Evolutionary conservation across 2,113 vertebrate species (phyloP).

Genomic region (Pomatorhinus ruficollis): DNA sequence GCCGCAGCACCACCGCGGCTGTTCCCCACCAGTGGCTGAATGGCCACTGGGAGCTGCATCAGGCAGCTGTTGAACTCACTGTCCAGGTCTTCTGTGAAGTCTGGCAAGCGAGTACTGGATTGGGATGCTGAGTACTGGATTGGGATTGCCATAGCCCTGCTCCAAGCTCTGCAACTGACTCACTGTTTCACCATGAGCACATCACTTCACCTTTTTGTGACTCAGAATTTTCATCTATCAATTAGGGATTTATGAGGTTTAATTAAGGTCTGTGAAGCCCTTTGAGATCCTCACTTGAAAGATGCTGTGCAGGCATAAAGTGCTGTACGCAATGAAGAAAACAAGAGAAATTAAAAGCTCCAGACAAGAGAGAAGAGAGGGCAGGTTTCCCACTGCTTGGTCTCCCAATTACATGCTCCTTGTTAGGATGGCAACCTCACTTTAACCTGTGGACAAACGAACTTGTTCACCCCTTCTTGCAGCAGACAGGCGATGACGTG

Average conservation of each 20-base stretch:
- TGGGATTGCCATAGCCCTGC: not conserved
- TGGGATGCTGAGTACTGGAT: not conserved
- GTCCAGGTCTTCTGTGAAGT: not conserved
- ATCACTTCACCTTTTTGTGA: conserved; percentile 28
- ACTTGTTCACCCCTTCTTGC: conserved; percentile 73
- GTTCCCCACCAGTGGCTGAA: accelerated
- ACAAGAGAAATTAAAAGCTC: conserved; percentile 49
- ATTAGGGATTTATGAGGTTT: conserved; percentile 48
- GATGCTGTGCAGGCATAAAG: conserved; percentile 49
- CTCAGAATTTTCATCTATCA: conserved; percentile 56
- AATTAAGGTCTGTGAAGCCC: conserved; percentile 53
- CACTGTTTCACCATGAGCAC: not conserved
- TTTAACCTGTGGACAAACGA: conserved; percentile 61
- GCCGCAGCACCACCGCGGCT: accelerated
- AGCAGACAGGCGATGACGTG: conserved; percentile 65
- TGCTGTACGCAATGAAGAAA: not conserved
- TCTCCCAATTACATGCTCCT: conserved; percentile 19
- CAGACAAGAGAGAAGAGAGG: conserved; percentile 23
- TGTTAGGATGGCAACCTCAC: conserved; percentile 45
- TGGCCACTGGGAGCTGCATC: not conserved
- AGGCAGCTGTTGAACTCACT: not conserved
- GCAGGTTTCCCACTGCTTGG: conserved; percentile 37
- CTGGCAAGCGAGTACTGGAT: not conserved
- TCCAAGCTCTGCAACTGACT: not conserved
- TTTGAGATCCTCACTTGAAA: conserved; percentile 38